Conservation (phyloP, 1,140 invertebrate genomes). For the Aphelinus certus region DNA sequence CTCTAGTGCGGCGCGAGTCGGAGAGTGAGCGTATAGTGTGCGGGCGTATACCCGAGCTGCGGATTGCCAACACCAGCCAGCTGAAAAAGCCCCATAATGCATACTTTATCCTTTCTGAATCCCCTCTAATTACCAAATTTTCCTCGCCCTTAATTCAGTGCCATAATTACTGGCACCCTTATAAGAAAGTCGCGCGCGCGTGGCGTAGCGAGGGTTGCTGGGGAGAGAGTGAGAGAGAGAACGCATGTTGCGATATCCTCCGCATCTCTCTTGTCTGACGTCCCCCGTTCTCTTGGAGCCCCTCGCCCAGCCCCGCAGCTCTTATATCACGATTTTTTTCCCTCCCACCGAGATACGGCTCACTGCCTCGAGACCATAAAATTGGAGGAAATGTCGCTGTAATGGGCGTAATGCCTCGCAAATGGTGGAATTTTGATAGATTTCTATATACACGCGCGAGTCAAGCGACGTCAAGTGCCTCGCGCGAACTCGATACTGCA, state of each 20-base stretch:
- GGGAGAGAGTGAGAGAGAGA: slow-evolving; percentile 26
- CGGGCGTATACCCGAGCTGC: too few species aligned
- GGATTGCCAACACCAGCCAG: too few species aligned
- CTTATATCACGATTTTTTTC: slow-evolving; percentile 31
- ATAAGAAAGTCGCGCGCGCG: slow-evolving; percentile 47
- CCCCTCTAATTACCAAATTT: slow-evolving; percentile 65
- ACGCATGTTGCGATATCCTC: slow-evolving; percentile 49
- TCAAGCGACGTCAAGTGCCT: too few species aligned
- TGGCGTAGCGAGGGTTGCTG: slow-evolving; percentile 17
- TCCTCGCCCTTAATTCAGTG: slow-evolving; percentile 63
- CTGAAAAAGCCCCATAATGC: slow-evolving; percentile 39
- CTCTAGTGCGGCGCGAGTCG: background rate
- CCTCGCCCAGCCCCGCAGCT: slow-evolving; percentile 23
- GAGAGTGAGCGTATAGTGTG: background rate
- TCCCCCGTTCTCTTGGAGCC: slow-evolving; percentile 29
- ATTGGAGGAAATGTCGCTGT: slow-evolving; percentile 20
- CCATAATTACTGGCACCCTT: slow-evolving; percentile 61
- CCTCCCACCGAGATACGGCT: background rate
- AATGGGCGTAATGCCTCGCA: background rate
- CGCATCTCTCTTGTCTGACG: slow-evolving; percentile 38
- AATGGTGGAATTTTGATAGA: background rate
- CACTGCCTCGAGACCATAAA: background rate
- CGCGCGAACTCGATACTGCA: too few species aligned
- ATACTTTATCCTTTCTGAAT: slow-evolving; percentile 60
- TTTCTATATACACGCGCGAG: background rate